Evolutionary conservation across 2,888 invertebrate species (phyloP).

Genomic region (Plusia festucae): DNA sequence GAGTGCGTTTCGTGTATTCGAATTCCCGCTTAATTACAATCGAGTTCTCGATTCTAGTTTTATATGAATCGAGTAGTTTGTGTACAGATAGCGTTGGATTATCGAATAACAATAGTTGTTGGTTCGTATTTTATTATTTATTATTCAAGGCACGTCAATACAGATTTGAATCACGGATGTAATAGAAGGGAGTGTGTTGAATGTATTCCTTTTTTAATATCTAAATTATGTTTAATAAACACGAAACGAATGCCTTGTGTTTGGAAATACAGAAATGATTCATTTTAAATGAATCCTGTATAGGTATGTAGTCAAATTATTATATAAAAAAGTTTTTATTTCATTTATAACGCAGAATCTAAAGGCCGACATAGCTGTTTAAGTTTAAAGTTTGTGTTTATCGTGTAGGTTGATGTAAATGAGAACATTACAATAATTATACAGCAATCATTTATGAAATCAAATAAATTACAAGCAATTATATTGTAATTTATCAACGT

Average conservation of each 20-base stretch:
- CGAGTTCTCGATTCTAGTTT: conserved; percentile 1
- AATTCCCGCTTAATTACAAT: not conserved
- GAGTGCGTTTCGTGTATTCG: not conserved
- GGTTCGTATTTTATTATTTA: conserved; percentile 27
- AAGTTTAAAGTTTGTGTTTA: not conserved
- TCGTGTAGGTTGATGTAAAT: conserved; percentile 10
- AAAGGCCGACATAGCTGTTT: not conserved
- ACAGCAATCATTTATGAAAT: conserved; percentile 40
- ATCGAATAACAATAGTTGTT: conserved; percentile 36
- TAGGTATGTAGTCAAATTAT: too few species aligned
- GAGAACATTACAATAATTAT: conserved; percentile 23
- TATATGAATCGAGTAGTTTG: conserved; percentile 31
- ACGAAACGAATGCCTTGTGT: conserved; percentile 15
- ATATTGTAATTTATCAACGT: conserved; percentile 32
- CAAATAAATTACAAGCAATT: conserved; percentile 29
- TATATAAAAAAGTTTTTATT: not conserved
- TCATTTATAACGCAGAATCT: not conserved
- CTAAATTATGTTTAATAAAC: conserved; percentile 11
- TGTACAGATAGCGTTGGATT: not conserved
- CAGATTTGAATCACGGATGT: conserved; percentile 48
- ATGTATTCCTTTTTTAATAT: conserved; percentile 20
- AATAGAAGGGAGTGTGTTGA: conserved; percentile 38
- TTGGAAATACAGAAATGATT: not conserved
- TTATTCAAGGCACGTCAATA: conserved; percentile 48
- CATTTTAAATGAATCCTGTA: too few species aligned